These are phyloP conservation scores for Lasius platythorax DNA, from an alignment of 2,888 invertebrate species.

Conservation along the genomic window DNA sequence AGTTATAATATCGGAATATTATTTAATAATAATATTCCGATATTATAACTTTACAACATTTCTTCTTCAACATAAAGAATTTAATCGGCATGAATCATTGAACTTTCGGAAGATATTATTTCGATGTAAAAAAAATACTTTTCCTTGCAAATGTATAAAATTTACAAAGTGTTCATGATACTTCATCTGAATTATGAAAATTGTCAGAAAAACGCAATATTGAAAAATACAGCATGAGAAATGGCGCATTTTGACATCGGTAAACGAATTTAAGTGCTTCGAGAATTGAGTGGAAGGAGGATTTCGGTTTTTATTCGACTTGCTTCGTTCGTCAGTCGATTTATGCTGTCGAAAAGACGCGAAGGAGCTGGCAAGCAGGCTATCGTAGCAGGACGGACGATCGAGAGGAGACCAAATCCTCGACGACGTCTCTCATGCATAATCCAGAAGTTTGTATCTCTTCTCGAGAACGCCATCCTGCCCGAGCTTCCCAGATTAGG, in stretches of 20 bases:
- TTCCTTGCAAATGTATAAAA: neutral
- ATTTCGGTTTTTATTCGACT: neutral
- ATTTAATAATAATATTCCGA: neutral
- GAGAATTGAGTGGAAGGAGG: neutral
- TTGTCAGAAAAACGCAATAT: neutral
- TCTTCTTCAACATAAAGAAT: too few species aligned
- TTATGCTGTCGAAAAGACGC: constrained; percentile 17
- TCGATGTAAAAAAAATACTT: neutral
- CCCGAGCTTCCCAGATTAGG: neutral
- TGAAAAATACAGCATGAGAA: neutral
- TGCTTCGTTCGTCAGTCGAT: constrained; percentile 14
- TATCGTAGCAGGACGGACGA: constrained; percentile 51
- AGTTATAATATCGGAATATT: neutral
- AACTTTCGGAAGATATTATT: neutral
- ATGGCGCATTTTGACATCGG: neutral
- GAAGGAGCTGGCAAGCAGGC: neutral
- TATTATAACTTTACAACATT: too few species aligned
- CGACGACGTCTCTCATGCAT: constrained; percentile 71
- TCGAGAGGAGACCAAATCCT: constrained; percentile 61
- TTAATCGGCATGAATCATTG: too few species aligned
- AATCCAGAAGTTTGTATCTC: constrained; percentile 74
- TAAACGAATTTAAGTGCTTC: constrained; percentile 6
- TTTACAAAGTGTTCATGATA: neutral
- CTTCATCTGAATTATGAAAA: neutral
- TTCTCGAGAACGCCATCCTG: constrained; percentile 46